Evolutionary conservation across 2,113 vertebrate species (phyloP).

Genomic region (Cavia aperea): DNA sequence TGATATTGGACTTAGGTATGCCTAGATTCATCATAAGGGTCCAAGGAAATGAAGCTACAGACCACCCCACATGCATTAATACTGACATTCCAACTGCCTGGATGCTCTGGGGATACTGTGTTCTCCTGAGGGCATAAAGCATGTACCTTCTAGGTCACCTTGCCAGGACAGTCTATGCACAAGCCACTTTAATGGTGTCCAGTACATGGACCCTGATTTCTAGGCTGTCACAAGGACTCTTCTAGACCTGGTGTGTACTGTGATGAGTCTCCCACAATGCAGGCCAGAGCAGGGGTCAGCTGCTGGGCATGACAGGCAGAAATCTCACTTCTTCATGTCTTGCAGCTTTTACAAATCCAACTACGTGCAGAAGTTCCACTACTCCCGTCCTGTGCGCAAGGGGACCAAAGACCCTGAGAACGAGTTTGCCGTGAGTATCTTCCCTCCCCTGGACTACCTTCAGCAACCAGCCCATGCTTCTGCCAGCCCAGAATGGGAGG

Average conservation of each 20-base stretch:
- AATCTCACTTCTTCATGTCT: conserved; percentile 40
- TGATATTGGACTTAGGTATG: background rate
- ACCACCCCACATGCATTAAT: background rate
- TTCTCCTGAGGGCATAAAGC: background rate
- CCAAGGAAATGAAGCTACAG: background rate
- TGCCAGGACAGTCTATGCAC: background rate
- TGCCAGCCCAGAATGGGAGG: background rate
- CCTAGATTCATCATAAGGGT: background rate
- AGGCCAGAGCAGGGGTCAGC: background rate
- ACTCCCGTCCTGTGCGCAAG: conserved; percentile 92
- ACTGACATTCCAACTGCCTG: background rate
- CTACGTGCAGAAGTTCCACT: conserved; percentile 94
- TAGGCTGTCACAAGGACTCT: background rate
- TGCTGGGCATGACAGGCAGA: background rate
- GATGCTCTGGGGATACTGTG: background rate
- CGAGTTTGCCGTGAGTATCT: conserved; percentile 92
- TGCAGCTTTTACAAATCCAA: conserved; percentile 98
- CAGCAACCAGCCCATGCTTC: background rate
- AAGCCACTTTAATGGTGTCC: background rate
- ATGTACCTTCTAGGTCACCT: background rate
- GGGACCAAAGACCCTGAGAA: conserved; percentile 94
- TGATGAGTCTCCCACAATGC: background rate
- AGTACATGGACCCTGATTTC: background rate
- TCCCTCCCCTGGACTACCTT: too few relatives aligned
- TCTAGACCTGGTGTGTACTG: background rate